Percentiles rank a stretch among this genome's conserved stretches.
Conservation (phyloP, 2,113 vertebrate genomes). For the Gila orcuttii region DNA sequence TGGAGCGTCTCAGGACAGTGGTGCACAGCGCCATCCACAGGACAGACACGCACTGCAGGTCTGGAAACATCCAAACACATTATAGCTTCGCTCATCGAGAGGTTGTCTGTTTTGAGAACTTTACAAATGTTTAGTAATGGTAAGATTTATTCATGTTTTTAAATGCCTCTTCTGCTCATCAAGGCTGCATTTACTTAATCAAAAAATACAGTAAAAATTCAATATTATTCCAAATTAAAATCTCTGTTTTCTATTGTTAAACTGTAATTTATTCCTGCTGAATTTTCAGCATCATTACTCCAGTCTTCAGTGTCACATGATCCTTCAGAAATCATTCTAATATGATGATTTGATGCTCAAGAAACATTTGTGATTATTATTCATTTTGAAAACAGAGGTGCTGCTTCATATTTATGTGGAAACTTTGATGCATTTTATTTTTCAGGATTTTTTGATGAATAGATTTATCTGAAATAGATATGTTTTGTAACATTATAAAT, state of each 20-base stretch:
- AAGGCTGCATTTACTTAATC: neutral
- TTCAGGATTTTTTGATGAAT: neutral
- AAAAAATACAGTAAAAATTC: neutral
- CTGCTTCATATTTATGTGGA: neutral
- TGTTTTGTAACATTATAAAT: neutral
- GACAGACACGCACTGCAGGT: constrained; percentile 64
- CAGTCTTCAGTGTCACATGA: constrained; percentile 2
- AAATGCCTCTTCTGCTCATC: neutral
- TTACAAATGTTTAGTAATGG: too few relatives aligned
- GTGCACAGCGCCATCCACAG: constrained; percentile 72
- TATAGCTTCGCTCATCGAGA: neutral
- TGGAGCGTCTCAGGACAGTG: constrained; percentile 75
- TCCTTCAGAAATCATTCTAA: neutral
- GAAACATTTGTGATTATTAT: neutral
- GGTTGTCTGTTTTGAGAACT: too few relatives aligned
- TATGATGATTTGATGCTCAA: neutral
- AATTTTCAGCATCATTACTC: neutral
- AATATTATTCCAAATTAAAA: neutral
- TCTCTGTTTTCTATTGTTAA: neutral
- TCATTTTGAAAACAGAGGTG: neutral
- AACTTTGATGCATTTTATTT: neutral
- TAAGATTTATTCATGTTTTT: too few relatives aligned
- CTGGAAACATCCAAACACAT: neutral
- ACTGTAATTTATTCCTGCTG: neutral
- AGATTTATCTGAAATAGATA: neutral